Evolutionary conservation across 2,113 vertebrate genomes (phyloP).

Genomic region (Indicator maculatus): DNA sequence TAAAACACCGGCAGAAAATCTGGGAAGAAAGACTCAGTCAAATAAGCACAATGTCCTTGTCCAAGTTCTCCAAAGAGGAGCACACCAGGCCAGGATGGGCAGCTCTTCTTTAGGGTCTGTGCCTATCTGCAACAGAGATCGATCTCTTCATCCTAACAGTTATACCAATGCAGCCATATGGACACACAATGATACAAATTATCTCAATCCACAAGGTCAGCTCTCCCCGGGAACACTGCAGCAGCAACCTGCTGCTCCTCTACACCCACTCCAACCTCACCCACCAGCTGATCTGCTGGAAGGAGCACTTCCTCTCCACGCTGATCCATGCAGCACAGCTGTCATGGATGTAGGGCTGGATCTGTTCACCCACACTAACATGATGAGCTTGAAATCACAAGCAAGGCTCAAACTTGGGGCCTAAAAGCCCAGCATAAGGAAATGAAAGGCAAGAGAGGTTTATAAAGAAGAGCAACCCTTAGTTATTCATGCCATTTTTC

Average conservation of each 20-base stretch:
- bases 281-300: neutral
- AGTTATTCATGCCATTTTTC: neutral
- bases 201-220: neutral
- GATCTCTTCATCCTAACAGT: neutral
- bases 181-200: neutral
- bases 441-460: neutral
- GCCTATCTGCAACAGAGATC: neutral
- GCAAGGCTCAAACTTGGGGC: neutral
- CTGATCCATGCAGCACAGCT: accelerated
- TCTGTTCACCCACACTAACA: neutral
- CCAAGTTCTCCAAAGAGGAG: neutral
- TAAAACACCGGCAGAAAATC: neutral
- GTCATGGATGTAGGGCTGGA: accelerated
- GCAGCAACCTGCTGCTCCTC: neutral
- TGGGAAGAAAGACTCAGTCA: neutral
- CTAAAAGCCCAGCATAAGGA: neutral
- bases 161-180: accelerated
- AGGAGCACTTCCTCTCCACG: neutral
- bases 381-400: neutral
- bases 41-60: neutral
- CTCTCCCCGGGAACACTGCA: neutral
- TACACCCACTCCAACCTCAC: accelerated
- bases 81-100: neutral
- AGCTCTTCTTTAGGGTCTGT: neutral
- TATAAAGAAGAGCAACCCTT: neutral